phyloP scores from a whole-genome alignment of 1,140 invertebrate genomes.

The Adelges cooleyi region DNA sequence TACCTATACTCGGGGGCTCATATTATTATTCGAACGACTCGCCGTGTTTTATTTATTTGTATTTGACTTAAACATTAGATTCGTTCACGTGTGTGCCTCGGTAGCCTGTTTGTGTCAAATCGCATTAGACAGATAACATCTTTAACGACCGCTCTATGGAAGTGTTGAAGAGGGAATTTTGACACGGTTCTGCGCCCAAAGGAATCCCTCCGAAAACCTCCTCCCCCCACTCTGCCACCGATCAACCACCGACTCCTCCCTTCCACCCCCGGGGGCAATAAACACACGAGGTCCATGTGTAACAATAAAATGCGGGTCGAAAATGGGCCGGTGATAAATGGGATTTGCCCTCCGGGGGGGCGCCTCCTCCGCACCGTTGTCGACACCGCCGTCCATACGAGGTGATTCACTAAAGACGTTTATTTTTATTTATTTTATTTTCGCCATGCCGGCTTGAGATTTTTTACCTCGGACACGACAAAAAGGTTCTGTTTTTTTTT shows the following conservation, averaged over 20 bases:
- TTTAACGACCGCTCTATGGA: constrained; percentile 23
- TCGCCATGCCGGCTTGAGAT: too few relatives aligned
- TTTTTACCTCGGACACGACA: too few relatives aligned
- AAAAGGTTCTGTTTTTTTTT: too few relatives aligned
- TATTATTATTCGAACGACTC: not conserved
- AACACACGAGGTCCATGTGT: not conserved
- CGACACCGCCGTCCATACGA: not conserved
- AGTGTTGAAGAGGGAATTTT: constrained; percentile 25
- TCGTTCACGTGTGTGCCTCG: not conserved
- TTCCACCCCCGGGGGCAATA: not conserved
- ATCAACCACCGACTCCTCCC: not conserved
- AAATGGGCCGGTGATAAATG: constrained; percentile 20
- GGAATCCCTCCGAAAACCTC: not conserved
- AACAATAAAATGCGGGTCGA: not conserved
- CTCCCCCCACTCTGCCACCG: not conserved
- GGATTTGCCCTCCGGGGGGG: constrained; percentile 8
- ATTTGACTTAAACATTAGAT: constrained; percentile 9
- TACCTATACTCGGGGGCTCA: not conserved
- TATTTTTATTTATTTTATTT: too few relatives aligned
- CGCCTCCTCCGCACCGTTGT: not conserved
- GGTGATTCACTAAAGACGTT: too few relatives aligned
- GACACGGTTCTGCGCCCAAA: not conserved
- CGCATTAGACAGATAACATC: constrained; percentile 26
- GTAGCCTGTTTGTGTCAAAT: constrained; percentile 18
- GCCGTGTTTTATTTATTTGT: too few relatives aligned